Evolutionary conservation across 1,140 invertebrate species (phyloP).

Genomic region (Ostrea edulis): DNA sequence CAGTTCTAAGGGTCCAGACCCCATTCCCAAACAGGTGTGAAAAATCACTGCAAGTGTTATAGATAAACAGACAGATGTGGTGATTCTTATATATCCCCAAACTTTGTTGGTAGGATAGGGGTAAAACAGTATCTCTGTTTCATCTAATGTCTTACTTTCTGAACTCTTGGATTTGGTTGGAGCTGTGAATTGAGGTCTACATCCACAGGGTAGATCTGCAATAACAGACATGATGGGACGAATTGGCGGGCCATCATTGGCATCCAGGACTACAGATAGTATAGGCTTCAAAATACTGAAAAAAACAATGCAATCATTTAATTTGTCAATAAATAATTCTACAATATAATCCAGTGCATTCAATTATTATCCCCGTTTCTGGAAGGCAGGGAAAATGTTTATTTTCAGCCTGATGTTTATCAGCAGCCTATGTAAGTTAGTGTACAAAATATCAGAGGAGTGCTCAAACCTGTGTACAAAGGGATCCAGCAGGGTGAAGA

Average conservation of each 20-base stretch:
- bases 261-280: slow-evolving; percentile 65
- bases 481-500: slow-evolving; percentile 70
- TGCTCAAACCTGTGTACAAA: slow-evolving; percentile 66
- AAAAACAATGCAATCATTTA: background rate
- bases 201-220: slow-evolving; percentile 74
- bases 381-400: too few relatives aligned
- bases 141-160: slow-evolving; percentile 10
- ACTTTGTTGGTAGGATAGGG: too few relatives aligned
- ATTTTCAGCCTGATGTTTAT: too few relatives aligned
- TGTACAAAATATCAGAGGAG: background rate
- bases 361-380: too few relatives aligned
- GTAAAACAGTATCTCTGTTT: background rate
- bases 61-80: too few relatives aligned
- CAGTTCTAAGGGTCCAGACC: too few relatives aligned
- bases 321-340: too few relatives aligned
- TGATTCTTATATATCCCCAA: too few relatives aligned
- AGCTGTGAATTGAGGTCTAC: slow-evolving; percentile 59
- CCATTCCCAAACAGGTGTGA: too few relatives aligned
- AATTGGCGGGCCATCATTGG: slow-evolving; percentile 58
- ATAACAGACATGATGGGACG: slow-evolving; percentile 67
- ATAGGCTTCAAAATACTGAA: slow-evolving; percentile 71
- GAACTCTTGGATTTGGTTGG: slow-evolving; percentile 55
- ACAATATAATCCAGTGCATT: too few relatives aligned
- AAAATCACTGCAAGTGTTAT: too few relatives aligned
- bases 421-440: too few relatives aligned